phyloP scores from a whole-genome alignment of 1,140 invertebrate species.

The Anoplolepis gracilipes region DNA sequence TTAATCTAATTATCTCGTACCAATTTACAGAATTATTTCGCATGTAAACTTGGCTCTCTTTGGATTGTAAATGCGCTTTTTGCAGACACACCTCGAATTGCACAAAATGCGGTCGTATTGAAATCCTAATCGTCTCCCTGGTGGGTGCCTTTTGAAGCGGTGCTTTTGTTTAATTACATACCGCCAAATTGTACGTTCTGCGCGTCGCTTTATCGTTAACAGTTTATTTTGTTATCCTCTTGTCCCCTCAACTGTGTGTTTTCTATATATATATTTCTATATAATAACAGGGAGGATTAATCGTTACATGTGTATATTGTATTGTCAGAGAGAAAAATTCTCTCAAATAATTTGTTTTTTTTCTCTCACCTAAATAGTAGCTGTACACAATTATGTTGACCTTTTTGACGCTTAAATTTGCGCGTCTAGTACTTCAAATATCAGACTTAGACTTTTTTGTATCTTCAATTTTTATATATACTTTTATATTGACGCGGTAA shows the following conservation, averaged over 20 bases:
- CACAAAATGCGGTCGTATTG: constrained; percentile 37
- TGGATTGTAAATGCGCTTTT: constrained; percentile 44
- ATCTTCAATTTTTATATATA: not conserved
- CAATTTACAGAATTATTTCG: constrained; percentile 55
- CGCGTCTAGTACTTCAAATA: not conserved
- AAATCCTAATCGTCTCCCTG: constrained; percentile 56
- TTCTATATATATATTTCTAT: not conserved
- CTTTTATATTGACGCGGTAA: not conserved
- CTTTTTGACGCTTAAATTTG: not conserved
- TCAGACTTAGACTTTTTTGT: not conserved
- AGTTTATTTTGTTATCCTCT: constrained; percentile 55
- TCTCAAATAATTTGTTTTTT: not conserved
- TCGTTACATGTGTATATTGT: not conserved
- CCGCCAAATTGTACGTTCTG: constrained; percentile 35
- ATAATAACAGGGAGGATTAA: not conserved
- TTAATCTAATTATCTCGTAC: constrained; percentile 55
- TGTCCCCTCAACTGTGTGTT: not conserved
- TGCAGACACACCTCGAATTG: constrained; percentile 18
- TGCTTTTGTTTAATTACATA: constrained; percentile 60
- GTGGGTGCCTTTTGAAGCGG: constrained; percentile 43
- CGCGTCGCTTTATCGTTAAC: constrained; percentile 33
- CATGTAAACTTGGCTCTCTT: constrained; percentile 12
- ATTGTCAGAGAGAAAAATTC: not conserved
- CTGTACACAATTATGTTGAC: not conserved
- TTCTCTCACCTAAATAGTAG: not conserved